Evolutionary conservation across 2,888 invertebrate species (phyloP), one percentile per base, ranked within the genome.

Genomic region (Heteropelma amictum): DNA sequence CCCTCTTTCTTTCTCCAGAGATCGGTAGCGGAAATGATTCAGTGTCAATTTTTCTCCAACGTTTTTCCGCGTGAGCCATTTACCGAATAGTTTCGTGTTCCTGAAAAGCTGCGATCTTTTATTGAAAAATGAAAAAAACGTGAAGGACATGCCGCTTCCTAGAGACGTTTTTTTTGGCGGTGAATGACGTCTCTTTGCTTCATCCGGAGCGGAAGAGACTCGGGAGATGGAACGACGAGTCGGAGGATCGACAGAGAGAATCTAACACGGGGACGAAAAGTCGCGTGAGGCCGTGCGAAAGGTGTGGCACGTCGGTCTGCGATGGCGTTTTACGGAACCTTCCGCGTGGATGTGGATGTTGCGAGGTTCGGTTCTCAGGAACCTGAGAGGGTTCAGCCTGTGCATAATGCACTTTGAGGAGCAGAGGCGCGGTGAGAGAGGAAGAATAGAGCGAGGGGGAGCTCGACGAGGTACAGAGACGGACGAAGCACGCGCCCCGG

Each of bases 361-460:
- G 64, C 42, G 72, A 64, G 72, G 68, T 69, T 72, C 45, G 69
- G 84, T 85, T 85, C 85, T 85, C 84, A 82, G 81, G 82, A 84
- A 85, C 85, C 83, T 82, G 84, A 85, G 85, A 84, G 84, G 72
- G 56, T 72, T 72, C 63, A 76, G 67, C 33, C 63, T 35, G 49
- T 23, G 68, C 72, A 72, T 76, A 72, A 76, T 76, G 72, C 75
- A 68, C 61, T 67, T 33, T 33, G 42, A 71, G 63, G 61, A 78
- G 80, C 77, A 69, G 45, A 80, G 71, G 49, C 49, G 68, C 58
- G 23, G n/a, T 40, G 49, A 58, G 40, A 33, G 3, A 23, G 38
- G 21, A 10, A 12, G 14, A 28, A 30, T 23, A n/a, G 12, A 21
- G 12, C 3, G 56, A 56, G 1, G 5, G 19, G n/a, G 53, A 33